These are phyloP conservation scores for Siniperca knerii DNA, from an alignment of 2,113 vertebrate species.

Conservation along the genomic window DNA sequence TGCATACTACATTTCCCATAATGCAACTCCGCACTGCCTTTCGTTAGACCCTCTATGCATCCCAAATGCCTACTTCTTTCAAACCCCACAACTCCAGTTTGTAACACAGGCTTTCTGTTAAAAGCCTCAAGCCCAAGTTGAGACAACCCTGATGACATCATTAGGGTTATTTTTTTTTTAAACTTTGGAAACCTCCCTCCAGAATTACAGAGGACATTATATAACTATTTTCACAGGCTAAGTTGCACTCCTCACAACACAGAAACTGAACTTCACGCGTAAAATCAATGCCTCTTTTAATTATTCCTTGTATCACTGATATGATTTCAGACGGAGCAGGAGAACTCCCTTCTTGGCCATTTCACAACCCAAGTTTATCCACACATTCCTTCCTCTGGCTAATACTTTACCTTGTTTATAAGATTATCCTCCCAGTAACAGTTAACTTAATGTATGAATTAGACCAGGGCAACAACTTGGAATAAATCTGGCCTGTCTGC, in stretches of 20 bases:
- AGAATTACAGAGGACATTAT: conserved; percentile 14
- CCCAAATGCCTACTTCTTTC: background rate
- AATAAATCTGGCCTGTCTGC: conserved; percentile 91
- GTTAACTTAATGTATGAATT: conserved; percentile 89
- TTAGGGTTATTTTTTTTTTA: background rate
- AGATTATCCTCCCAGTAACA: conserved; percentile 86
- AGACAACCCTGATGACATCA: conserved; percentile 1
- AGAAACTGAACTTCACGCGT: conserved; percentile 6
- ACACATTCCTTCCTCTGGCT: conserved; percentile 65
- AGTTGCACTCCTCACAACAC: background rate
- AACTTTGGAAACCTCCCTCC: background rate
- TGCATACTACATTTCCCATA: conserved; percentile 21
- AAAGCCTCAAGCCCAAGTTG: background rate
- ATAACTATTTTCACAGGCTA: background rate
- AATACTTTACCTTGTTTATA: conserved; percentile 85
- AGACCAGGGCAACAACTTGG: conserved; percentile 70
- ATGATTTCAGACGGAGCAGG: conserved; percentile 40
- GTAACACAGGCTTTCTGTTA: background rate
- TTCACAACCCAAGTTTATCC: conserved; percentile 57
- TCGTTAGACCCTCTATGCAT: background rate
- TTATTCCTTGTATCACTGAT: conserved; percentile 53
- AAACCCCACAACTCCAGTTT: background rate
- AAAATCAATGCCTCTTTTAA: conserved; percentile 42
- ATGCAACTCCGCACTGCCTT: background rate
- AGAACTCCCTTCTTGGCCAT: conserved; percentile 46